Base-by-base conservation (phyloP, 2,113 vertebrate genomes). In the Forbesichthys papilliferus region DNA sequence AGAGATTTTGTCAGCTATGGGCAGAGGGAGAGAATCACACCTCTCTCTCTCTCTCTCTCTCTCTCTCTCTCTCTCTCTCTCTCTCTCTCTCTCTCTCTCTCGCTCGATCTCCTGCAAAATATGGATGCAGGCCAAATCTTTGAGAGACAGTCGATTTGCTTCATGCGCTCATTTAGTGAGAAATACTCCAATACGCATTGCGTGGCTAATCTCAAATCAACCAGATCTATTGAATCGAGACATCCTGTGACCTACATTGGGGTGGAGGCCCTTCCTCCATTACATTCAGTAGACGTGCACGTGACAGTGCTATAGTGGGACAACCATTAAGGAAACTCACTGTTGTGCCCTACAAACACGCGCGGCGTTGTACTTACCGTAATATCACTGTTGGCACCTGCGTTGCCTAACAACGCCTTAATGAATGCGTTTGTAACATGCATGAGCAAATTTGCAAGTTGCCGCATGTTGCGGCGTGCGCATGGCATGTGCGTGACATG, bases 371-470 rank as follows among this genome's bases (percentile, higher is more conserved):
- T 42, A 42, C 7, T 6, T 42, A 42, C 36, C 27, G 27, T 27
- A 27, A 27, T 27, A 27, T 27, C 27, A 27, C 27, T 3, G 27
- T 42, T 42, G 36, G 36, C 77, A 86, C 77, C 61, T n/a, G 56
- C 68, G 66, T 67, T 72, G 71, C 84, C 76, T 70, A 78, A 81
- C 66, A 78, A 86, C 72, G 77, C 85, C 72, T 74, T 84, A 88
- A 90, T 76, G 76, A 84, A 87, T 14, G 68, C 69, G 58, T 42
- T 42, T 6, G 3, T 42, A 5, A 6, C 7, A 8, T 42, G 36
- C 36, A 42, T 42, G 36, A 42, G 36, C 36, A 42, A 42, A 42
- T 42, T 42, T 42, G 7, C 7, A 8, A 42, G 36, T 8, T 5
- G 36, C 36, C 7, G 11, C 62, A 68, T 48, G 51, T 54, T 42